Evolutionary conservation across 1,140 invertebrate genomes (phyloP), one percentile per base, ranked within the genome.

Genomic region (Drosophila teissieri): DNA sequence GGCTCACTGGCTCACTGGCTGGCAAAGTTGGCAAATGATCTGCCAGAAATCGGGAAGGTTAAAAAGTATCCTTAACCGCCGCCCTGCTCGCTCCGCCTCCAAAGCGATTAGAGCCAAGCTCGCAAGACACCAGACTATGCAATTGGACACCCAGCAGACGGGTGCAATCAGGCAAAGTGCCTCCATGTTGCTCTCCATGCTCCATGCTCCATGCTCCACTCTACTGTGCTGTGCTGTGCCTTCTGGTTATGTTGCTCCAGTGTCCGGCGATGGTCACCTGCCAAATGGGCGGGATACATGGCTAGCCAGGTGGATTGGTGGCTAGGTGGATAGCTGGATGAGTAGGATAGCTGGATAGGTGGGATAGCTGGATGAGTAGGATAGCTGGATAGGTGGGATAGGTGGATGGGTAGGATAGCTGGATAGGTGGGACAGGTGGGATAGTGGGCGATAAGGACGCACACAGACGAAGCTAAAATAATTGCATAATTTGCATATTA

Each of bases 401-500:
- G 7, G 7, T 31, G 27, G 31, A n/a, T n/a, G n/a, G n/a, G n/a
- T n/a, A n/a, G n/a, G n/a, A n/a, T n/a, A n/a, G 27, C 0, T 27
- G 27, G 27, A 27, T 7, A 27, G 7, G 7, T 31, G 27, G 31
- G 31, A 10, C 31, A 31, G 44, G 37, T n/a, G 19, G 72, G 40
- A 70, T 55, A 69, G 67, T 49, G 70, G 58, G 40, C 60, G 72
- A 74, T 74, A 74, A 64, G 58, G 51, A 45, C 24, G 34, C 56
- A 31, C 36, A 78, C 17, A 44, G 46, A 80, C 31, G 64, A 37
- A 80, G 85, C 84, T 83, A 88, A 88, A 88, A 88, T 88, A 88
- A 88, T 88, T 88, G 84, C 84, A 88, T 88, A 88, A 88, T 88
- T 88, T 88, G 84, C 84, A 88, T 88, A 88, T 88, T 88, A 88